Conservation (phyloP, 2,888 invertebrate genomes). For the Tortrix viridana region DNA sequence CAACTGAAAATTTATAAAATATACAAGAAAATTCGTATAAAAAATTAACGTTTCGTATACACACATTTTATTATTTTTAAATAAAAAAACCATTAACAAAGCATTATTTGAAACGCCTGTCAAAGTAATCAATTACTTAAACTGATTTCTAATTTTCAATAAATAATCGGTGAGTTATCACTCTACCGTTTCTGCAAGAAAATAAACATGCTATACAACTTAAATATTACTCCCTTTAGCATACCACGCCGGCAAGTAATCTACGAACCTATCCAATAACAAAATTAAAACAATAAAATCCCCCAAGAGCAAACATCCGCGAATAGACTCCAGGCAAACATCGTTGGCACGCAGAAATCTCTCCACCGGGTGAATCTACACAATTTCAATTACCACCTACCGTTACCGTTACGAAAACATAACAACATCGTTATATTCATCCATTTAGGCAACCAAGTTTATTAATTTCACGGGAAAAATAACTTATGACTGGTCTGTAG, state of each 20-base stretch:
- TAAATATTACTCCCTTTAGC: constrained; percentile 6
- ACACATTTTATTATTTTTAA: too few relatives aligned
- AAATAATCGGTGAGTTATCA: too few relatives aligned
- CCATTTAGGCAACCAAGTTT: too few relatives aligned
- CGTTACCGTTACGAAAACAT: neutral
- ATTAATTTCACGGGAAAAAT: neutral
- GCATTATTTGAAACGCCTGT: too few relatives aligned
- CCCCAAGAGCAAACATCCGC: constrained; percentile 20
- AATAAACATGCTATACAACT: neutral
- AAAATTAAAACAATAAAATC: constrained; percentile 38
- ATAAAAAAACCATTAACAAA: too few relatives aligned
- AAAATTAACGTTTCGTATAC: too few relatives aligned
- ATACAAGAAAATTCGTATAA: too few relatives aligned
- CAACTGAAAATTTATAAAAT: too few relatives aligned
- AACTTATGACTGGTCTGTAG: neutral
- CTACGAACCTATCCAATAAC: constrained; percentile 15
- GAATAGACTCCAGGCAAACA: constrained; percentile 32
- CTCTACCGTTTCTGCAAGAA: too few relatives aligned
- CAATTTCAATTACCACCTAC: neutral
- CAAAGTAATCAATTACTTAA: too few relatives aligned
- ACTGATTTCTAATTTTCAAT: too few relatives aligned
- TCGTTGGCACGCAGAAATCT: constrained; percentile 9
- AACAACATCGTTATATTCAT: too few relatives aligned
- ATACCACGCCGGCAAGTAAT: neutral
- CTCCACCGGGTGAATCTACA: constrained; percentile 19